Base-by-base conservation (phyloP, 2,113 vertebrate genomes). In the Gymnobelideus leadbeateri region DNA sequence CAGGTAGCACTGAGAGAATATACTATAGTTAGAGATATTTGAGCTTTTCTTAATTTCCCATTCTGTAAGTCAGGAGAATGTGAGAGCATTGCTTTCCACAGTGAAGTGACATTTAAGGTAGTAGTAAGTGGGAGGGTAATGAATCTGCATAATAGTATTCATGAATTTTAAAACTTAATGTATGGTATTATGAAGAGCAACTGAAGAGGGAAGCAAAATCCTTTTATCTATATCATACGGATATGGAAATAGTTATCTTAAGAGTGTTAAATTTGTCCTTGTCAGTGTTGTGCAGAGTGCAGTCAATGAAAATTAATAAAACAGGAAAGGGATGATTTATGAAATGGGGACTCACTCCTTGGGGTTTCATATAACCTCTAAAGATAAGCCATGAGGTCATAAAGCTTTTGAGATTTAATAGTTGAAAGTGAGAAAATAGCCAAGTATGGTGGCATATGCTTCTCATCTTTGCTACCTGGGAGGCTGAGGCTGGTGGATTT, bases 381-480 rank as follows among this genome's bases (percentile, higher is more conserved):
- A 61, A 28, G 95, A 92, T 12, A 91, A 84, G 37, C n/a, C 37
- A 84, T 43, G 26, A 94, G 92, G 37, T 94, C 46, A 84, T 49
- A 95, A 92, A 57, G 95, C 49, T 93, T 96, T 89, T 37, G 3
- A 92, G n/a, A 91, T 93, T 96, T 49, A 96, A 54, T n/a, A 89
- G 21, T 31, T 51, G 43, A 57, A 93, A 90, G 23, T 90, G 57
- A 84, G 54, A 92, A 23, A n/a, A 90, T 50, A 90, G 31, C 47
- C 61, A 49, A 51, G 14, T 23, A 7, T 84, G 37, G 19, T n/a
- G 7, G 68, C 8, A 43, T 43, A 77, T 5, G 61, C 61, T 77
- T 77, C 16, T 84, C 14, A 84, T 43, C 7, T n/a, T 84, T 84
- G 68, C 68, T 84, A 23, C 0, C 16, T 43, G 16, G 6, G 16